Conservation (phyloP, 1,140 invertebrate species). For the Amphibalanus amphitrite region DNA sequence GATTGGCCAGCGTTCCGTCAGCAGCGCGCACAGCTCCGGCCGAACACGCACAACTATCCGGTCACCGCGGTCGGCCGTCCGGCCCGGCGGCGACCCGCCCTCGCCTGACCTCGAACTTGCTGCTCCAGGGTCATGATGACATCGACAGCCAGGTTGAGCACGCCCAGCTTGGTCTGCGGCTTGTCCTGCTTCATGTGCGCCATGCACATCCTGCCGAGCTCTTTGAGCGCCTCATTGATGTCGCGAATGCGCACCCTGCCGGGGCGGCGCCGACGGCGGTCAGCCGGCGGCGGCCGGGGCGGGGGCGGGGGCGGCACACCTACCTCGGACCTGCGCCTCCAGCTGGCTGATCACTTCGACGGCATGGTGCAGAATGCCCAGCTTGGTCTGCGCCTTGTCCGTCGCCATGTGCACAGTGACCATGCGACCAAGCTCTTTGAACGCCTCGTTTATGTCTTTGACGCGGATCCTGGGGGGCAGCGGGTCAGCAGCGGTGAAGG, state of each 20-base stretch:
- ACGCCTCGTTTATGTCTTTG: slow-evolving; percentile 43
- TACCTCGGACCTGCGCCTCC: slow-evolving; percentile 40
- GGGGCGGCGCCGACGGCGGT: slow-evolving; percentile 9
- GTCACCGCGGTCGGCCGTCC: not conserved
- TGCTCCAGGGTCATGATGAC: slow-evolving; percentile 93
- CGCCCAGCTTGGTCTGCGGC: slow-evolving; percentile 88
- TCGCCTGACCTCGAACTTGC: slow-evolving; percentile 51
- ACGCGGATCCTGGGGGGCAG: slow-evolving; percentile 33
- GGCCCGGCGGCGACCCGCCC: too few relatives aligned
- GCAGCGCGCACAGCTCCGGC: too few relatives aligned
- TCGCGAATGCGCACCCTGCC: slow-evolving; percentile 79
- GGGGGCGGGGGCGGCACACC: slow-evolving; percentile 15
- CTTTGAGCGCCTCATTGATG: slow-evolving; percentile 92
- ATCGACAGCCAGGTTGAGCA: slow-evolving; percentile 93
- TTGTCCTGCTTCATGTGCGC: slow-evolving; percentile 89
- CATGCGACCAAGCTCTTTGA: slow-evolving; percentile 44
- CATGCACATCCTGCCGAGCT: slow-evolving; percentile 91
- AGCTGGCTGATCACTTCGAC: slow-evolving; percentile 38
- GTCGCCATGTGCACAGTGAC: slow-evolving; percentile 35
- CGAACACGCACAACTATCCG: too few relatives aligned
- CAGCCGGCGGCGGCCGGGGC: slow-evolving; percentile 10
- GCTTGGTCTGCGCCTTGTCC: slow-evolving; percentile 39
- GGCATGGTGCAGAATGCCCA: slow-evolving; percentile 39
- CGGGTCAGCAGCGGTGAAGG: too few relatives aligned
- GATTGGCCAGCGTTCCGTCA: too few relatives aligned